Base-by-base conservation (phyloP, 2,888 invertebrate genomes). In the Lysandra coridon region DNA sequence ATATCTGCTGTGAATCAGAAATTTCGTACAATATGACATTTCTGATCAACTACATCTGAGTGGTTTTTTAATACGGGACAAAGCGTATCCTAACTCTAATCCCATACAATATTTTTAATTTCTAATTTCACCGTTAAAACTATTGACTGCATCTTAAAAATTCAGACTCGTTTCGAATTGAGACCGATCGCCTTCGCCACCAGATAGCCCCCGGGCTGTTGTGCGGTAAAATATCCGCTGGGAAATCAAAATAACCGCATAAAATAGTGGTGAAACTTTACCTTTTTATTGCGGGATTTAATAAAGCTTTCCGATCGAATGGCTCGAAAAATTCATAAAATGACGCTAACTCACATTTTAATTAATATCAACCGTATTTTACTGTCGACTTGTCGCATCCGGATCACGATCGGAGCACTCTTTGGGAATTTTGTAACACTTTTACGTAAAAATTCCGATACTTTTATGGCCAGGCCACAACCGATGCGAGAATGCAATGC, bases 221-320 rank as follows among this genome's bases (percentile, higher is more conserved):
- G 69, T 37, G 69, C 17, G 74, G 40, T 74, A 74, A 74, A 74
- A 23, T 7, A 74, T 74, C 74, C 74, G 44, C n/a, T n/a, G 74
- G 74, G 74, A 44, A 74, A 74, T 74, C 74, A 74, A 44, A 74
- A 14, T 44, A 23, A 44, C 74, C 23, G n/a, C n/a, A 74, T 74
- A 74, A 74, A 74, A 74, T 74, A 44, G n/a, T 74, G 23, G 44
- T 44, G 44, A 40, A 74, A 74, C 40, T 69, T 69, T 44, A 44
- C 74, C 23, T 44, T 40, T 74, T 74, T 74, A 44, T 74, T 74
- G 40, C 40, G 74, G 44, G 74, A 40, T 44, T 74, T 44, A 44
- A 44, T 40, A 23, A 44, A 74, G 74, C 7, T 69, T 69, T 69
- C 69, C 69, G 33, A 14, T 69, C 17, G 69, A 33, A 33, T 69